Percentiles rank a stretch among this genome's conserved stretches.
Evolutionary conservation across 2,797 vertebrate genomes (phyloP).

Genomic region (Percopsis omiscomaycus): DNA sequence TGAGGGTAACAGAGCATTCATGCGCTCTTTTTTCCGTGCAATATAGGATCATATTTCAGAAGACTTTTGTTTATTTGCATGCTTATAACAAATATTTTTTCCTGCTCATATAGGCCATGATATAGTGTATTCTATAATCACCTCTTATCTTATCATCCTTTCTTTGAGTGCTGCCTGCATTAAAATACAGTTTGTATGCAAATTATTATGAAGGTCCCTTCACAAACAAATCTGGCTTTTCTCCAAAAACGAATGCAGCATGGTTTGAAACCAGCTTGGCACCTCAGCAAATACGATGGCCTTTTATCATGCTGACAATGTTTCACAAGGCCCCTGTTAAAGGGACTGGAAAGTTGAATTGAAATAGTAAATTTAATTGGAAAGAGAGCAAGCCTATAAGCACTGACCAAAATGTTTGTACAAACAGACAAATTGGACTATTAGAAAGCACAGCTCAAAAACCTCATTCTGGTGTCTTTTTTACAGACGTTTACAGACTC

Average conservation of each 20-base stretch:
- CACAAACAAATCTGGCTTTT: not conserved
- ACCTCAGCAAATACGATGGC: constrained; percentile 37
- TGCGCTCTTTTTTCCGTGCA: constrained; percentile 18
- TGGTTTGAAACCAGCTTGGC: constrained; percentile 23
- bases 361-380: too few species aligned
- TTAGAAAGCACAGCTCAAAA: too few species aligned
- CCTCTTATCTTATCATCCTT: constrained; percentile 42
- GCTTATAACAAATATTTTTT: not conserved
- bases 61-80: constrained; percentile 1
- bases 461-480: too few species aligned
- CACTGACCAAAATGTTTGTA: too few species aligned
- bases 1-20: constrained; percentile 32
- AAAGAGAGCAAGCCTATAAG: too few species aligned
- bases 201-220: constrained; percentile 29
- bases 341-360: constrained; percentile 31
- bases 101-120: constrained; percentile 2
- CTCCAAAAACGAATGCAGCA: constrained; percentile 19
- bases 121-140: constrained; percentile 14
- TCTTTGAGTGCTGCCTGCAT: constrained; percentile 41
- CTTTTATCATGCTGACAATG: constrained; percentile 49
- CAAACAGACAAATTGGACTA: too few species aligned
- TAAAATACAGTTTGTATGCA: constrained; percentile 55
- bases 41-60: constrained; percentile 11
- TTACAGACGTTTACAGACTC: too few species aligned
- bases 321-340: constrained; percentile 62